These are phyloP conservation scores for Hassar affinis DNA, from an alignment of 2,113 vertebrate genomes.

Conservation along the genomic window DNA sequence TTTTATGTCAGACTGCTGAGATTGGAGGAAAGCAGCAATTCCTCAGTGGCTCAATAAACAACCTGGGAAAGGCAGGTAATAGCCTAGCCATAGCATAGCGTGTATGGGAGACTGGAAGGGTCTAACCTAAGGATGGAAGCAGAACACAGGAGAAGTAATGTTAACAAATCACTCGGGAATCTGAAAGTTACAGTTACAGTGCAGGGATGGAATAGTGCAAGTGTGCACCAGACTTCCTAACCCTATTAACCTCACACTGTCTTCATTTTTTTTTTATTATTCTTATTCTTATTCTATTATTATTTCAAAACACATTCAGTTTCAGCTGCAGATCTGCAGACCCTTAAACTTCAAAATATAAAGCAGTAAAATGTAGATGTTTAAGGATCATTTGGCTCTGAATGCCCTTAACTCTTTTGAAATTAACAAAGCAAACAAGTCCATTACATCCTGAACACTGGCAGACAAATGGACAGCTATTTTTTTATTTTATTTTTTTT, in stretches of 20 bases:
- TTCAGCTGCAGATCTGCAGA: neutral
- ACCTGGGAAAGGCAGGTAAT: slow-evolving; percentile 42
- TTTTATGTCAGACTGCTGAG: slow-evolving; percentile 53
- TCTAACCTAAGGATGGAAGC: slow-evolving; percentile 39
- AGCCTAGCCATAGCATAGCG: slow-evolving; percentile 21
- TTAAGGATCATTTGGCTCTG: neutral
- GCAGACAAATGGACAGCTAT: slow-evolving; percentile 1
- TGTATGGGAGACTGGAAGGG: neutral
- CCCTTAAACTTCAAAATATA: neutral
- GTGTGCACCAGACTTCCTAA: slow-evolving; percentile 22
- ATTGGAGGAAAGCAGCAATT: slow-evolving; percentile 43
- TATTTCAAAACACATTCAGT: neutral
- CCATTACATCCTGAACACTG: neutral
- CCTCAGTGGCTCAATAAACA: slow-evolving; percentile 49
- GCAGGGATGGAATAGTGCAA: slow-evolving; percentile 29
- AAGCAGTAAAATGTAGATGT: neutral
- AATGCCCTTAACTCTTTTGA: neutral
- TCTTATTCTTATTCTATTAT: no score
- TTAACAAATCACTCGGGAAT: slow-evolving; percentile 46
- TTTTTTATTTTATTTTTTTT: no score
- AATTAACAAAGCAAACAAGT: neutral
- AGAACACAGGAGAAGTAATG: slow-evolving; percentile 12
- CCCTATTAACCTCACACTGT: neutral
- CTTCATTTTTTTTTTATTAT: neutral
- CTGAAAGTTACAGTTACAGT: slow-evolving; percentile 30